Conservation (phyloP, 2,888 invertebrate genomes). For the Mamestra brassicae region DNA sequence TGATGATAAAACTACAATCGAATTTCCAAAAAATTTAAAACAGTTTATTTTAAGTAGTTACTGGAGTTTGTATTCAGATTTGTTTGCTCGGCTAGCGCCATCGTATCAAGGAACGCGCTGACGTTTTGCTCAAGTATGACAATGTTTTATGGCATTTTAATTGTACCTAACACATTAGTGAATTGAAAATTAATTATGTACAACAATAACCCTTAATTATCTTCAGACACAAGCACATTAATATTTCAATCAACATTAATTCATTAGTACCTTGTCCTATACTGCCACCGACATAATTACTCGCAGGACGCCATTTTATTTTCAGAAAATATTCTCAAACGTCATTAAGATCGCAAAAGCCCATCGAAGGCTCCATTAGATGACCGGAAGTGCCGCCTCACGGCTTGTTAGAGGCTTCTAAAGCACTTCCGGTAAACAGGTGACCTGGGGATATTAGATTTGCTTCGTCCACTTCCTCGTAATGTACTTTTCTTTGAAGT, state of each 20-base stretch:
- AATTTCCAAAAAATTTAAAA: neutral
- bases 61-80: neutral
- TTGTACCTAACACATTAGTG: neutral
- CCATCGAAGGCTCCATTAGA: constrained; percentile 33
- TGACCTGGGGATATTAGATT: constrained; percentile 59
- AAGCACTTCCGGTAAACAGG: constrained; percentile 57
- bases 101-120: neutral
- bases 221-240: constrained; percentile 3
- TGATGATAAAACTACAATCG: neutral
- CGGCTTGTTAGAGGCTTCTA: constrained; percentile 50
- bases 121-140: neutral
- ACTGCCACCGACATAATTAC: neutral
- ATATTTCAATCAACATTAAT: constrained; percentile 9
- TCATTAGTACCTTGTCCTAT: constrained; percentile 2
- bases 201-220: constrained; percentile 7
- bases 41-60: too few relatives aligned
- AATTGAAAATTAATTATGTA: constrained; percentile 16
- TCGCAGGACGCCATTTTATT: constrained; percentile 1
- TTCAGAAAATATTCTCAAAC: constrained; percentile 20
- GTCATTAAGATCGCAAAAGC: constrained; percentile 30
- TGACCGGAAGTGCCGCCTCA: constrained; percentile 42
- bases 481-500: constrained; percentile 40
- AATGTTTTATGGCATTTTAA: neutral
- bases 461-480: constrained; percentile 33
- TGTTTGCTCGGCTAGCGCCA: neutral